These are phyloP conservation scores for Enteromius unitaeniatus DNA, from an alignment of 2,797 vertebrate genomes.

Conservation along the genomic window DNA sequence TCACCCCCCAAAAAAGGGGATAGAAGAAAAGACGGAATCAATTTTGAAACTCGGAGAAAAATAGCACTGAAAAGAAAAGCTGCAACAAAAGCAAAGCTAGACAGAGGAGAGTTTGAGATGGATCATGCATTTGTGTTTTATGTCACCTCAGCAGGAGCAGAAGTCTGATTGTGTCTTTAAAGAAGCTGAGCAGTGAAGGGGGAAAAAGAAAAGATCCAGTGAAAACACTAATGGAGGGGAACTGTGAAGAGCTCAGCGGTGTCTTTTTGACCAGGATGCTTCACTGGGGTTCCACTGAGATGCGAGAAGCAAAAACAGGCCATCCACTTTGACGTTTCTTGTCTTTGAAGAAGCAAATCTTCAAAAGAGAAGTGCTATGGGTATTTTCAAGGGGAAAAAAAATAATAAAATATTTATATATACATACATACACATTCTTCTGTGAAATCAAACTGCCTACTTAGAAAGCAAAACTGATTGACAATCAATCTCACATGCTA, in stretches of 20 bases:
- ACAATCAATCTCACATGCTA: too few relatives aligned
- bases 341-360: not conserved
- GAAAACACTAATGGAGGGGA: conserved; percentile 29
- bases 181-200: conserved; percentile 30
- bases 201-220: not conserved
- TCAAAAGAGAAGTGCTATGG: not conserved
- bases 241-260: conserved; percentile 3
- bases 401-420: not conserved
- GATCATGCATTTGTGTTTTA: conserved; percentile 51
- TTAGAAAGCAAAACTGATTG: too few relatives aligned
- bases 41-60: conserved; percentile 55
- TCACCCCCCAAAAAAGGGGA: not conserved
- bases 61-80: conserved; percentile 37
- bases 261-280: not conserved
- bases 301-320: conserved; percentile 6
- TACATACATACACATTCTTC: too few relatives aligned
- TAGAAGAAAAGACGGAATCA: conserved; percentile 33
- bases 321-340: conserved; percentile 2
- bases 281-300: not conserved
- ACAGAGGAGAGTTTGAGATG: conserved; percentile 42
- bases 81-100: conserved; percentile 33
- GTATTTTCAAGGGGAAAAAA: not conserved
- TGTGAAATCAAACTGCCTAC: too few relatives aligned
- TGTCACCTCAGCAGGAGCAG: conserved; percentile 51
- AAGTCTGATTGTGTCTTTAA: conserved; percentile 44